Conservation (phyloP, 1,140 invertebrate genomes). For the Drosophila ohnishii region DNA sequence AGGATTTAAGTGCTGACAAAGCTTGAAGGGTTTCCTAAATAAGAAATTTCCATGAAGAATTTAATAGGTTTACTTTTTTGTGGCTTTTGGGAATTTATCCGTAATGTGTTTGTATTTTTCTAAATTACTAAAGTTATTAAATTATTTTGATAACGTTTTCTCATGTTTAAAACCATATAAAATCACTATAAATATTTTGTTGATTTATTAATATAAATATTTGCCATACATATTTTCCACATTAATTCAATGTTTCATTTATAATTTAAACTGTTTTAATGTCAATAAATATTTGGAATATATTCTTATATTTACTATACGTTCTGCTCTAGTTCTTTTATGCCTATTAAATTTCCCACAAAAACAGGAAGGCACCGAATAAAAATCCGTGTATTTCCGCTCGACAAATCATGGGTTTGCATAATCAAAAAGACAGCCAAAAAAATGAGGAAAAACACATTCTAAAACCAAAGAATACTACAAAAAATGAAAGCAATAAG, state of each 20-base stretch:
- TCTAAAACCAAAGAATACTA: slow-evolving; percentile 9
- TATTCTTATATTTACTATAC: background rate
- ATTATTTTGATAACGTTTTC: background rate
- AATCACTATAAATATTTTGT: background rate
- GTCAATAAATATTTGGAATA: background rate
- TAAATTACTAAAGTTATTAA: background rate
- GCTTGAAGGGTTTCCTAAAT: slow-evolving; percentile 16
- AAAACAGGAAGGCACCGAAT: slow-evolving; percentile 14
- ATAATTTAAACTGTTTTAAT: background rate
- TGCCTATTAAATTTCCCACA: background rate
- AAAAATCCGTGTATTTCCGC: slow-evolving; percentile 6
- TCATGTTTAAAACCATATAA: background rate
- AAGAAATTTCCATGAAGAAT: background rate
- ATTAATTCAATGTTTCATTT: background rate
- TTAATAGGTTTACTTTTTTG: background rate
- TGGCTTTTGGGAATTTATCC: background rate
- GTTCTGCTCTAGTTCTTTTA: background rate
- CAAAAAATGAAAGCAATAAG: slow-evolving; percentile 13
- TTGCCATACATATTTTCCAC: background rate
- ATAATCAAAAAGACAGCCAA: slow-evolving; percentile 44
- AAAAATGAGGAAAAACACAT: slow-evolving; percentile 3
- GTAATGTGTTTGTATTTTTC: background rate
- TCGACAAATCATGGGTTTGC: slow-evolving; percentile 34
- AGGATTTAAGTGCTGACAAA: slow-evolving; percentile 21
- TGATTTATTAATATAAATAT: background rate